A percentile compares a stretch with the other conserved stretches of the same genome.
phyloP scores from a whole-genome alignment of 2,113 vertebrate genomes.

The Oriolus oriolus region DNA sequence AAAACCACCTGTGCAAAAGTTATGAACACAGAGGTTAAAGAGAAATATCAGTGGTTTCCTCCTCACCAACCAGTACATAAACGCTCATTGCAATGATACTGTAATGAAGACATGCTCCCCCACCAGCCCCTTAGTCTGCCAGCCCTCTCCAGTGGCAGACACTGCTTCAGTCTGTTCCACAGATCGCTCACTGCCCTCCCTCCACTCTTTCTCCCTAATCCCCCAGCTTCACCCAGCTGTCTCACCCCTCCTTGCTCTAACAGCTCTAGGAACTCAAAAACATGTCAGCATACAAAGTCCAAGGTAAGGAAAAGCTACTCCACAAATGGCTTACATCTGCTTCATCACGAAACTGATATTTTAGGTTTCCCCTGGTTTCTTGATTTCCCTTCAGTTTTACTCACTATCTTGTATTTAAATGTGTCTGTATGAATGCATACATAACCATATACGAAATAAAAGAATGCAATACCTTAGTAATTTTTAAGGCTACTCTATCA shows the following conservation, averaged over 20 bases:
- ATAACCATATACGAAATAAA: background rate
- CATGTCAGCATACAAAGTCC: background rate
- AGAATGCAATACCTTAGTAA: background rate
- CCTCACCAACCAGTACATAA: background rate
- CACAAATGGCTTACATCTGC: background rate
- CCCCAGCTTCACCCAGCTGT: background rate
- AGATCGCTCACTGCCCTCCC: background rate
- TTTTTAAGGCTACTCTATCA: background rate
- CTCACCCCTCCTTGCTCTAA: background rate
- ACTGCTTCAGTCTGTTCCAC: background rate
- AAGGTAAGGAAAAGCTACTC: background rate
- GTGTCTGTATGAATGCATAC: background rate
- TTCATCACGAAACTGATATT: background rate
- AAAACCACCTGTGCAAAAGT: background rate
- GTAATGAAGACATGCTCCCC: rapidly evolving
- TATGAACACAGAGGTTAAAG: background rate
- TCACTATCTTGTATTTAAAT: background rate
- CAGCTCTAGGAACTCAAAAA: background rate
- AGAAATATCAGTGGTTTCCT: background rate
- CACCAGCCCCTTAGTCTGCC: background rate
- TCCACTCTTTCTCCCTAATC: background rate
- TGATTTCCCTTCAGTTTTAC: background rate
- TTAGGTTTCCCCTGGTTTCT: background rate
- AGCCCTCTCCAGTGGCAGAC: rapidly evolving
- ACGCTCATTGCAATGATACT: rapidly evolving